These are phyloP conservation scores for Pasiphila rectangulata DNA, from an alignment of 2,888 invertebrate genomes.

Conservation along the genomic window DNA sequence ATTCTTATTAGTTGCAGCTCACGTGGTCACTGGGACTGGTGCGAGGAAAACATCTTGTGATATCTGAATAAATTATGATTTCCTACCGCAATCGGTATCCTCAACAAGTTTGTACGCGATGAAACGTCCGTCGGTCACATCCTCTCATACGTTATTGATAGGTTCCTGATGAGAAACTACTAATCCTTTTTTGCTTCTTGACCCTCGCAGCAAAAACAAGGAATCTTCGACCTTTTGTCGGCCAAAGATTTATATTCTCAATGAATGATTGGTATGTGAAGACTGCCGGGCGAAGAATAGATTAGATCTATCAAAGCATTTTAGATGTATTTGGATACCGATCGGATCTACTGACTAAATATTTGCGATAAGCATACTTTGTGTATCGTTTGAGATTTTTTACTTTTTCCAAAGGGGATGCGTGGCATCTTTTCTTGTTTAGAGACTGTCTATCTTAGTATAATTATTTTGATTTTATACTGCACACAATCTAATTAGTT, in stretches of 20 bases:
- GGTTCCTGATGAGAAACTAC: constrained; percentile 47
- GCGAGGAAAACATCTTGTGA: too few relatives aligned
- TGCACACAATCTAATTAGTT: too few relatives aligned
- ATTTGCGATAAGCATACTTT: constrained; percentile 22
- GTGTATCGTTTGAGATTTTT: constrained; percentile 19
- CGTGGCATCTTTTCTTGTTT: neutral
- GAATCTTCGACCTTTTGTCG: constrained; percentile 57
- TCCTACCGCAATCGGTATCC: neutral
- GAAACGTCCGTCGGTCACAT: constrained; percentile 23
- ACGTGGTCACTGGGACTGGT: too few relatives aligned
- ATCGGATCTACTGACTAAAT: constrained; percentile 29
- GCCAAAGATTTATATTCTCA: constrained; percentile 63
- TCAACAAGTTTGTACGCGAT: constrained; percentile 9
- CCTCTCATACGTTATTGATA: constrained; percentile 52
- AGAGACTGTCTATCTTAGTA: neutral
- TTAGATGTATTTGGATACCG: constrained; percentile 27
- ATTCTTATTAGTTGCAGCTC: too few relatives aligned
- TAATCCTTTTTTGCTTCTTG: constrained; percentile 57
- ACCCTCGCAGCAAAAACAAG: constrained; percentile 60
- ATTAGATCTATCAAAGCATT: constrained; percentile 36
- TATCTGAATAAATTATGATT: neutral
- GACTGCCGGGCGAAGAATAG: constrained; percentile 41
- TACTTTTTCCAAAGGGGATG: neutral
- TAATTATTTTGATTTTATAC: neutral
- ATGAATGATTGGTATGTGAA: constrained; percentile 54